These are phyloP conservation scores for Lepeophtheirus nordmannii DNA, from an alignment of 2,888 invertebrate genomes.

Conservation along the genomic window DNA sequence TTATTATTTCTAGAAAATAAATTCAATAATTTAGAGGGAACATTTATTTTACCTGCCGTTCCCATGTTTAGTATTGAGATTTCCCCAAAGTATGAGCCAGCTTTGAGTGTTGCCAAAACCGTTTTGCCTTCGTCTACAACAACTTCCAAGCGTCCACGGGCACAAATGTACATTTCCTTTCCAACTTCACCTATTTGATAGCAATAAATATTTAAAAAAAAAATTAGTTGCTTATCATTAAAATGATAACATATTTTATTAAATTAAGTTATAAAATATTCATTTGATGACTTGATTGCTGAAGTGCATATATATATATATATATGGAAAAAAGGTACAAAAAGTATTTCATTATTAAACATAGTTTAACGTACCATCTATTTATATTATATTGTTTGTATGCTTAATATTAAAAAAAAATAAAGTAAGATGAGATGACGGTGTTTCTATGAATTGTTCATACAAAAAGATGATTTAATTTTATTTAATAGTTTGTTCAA, in stretches of 20 bases:
- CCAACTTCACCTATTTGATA: slow-evolving; percentile 76
- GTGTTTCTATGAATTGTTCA: too few relatives aligned
- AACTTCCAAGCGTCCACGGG: slow-evolving; percentile 83
- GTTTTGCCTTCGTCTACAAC: slow-evolving; percentile 89
- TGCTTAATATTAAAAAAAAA: too few relatives aligned
- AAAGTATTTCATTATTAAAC: too few relatives aligned
- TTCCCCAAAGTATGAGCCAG: slow-evolving; percentile 98
- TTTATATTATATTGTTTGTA: too few relatives aligned
- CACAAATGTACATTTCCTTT: slow-evolving; percentile 99
- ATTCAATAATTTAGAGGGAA: not conserved
- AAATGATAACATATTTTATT: not conserved
- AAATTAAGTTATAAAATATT: too few relatives aligned
- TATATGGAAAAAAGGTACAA: too few relatives aligned
- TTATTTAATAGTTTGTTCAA: too few relatives aligned
- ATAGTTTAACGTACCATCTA: too few relatives aligned
- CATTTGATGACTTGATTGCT: too few relatives aligned
- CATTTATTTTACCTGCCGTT: slow-evolving; percentile 61
- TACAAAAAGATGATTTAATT: too few relatives aligned
- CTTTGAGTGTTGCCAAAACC: slow-evolving; percentile 88
- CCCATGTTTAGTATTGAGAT: slow-evolving; percentile 99
- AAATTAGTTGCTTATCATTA: not conserved
- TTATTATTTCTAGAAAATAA: not conserved
- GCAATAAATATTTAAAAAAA: slow-evolving; percentile 26
- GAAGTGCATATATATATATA: too few relatives aligned
- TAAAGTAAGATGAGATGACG: too few relatives aligned